Evolutionary conservation across 2,113 vertebrate genomes (phyloP).

Genomic region (Damaliscus lunatus): DNA sequence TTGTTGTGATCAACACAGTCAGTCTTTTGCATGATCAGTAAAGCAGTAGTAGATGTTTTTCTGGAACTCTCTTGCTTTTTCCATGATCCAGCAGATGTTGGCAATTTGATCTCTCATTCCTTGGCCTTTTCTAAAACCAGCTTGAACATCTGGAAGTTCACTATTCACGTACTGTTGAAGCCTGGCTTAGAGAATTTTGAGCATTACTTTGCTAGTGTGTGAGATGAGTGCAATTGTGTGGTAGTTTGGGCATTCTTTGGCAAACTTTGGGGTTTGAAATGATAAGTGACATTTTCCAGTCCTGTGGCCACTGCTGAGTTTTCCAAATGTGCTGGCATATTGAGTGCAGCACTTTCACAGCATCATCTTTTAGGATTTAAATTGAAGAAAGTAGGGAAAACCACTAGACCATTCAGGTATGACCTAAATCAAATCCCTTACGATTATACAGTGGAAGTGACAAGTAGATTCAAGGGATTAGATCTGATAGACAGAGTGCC

Average conservation of each 20-base stretch:
- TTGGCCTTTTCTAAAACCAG: background rate
- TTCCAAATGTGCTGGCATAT: background rate
- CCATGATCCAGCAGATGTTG: background rate
- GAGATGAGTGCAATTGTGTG: background rate
- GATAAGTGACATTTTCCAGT: background rate
- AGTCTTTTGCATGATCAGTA: background rate
- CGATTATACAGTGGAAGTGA: background rate
- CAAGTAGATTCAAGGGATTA: background rate
- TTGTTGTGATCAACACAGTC: background rate
- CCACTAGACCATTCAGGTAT: background rate
- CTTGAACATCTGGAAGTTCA: background rate
- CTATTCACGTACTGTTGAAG: background rate
- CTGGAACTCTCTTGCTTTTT: background rate
- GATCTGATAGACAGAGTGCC: background rate
- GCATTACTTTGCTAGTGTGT: background rate
- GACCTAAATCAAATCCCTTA: background rate
- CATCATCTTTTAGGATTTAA: background rate
- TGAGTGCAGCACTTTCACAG: background rate
- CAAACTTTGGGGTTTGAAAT: background rate
- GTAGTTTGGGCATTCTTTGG: background rate
- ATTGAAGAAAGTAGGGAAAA: background rate
- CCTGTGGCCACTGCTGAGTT: background rate
- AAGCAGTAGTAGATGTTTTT: background rate
- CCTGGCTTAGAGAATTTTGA: background rate
- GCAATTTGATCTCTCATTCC: background rate